phyloP scores from a whole-genome alignment of 2,797 vertebrate species.

The Pantherophis alleghaniensis region DNA sequence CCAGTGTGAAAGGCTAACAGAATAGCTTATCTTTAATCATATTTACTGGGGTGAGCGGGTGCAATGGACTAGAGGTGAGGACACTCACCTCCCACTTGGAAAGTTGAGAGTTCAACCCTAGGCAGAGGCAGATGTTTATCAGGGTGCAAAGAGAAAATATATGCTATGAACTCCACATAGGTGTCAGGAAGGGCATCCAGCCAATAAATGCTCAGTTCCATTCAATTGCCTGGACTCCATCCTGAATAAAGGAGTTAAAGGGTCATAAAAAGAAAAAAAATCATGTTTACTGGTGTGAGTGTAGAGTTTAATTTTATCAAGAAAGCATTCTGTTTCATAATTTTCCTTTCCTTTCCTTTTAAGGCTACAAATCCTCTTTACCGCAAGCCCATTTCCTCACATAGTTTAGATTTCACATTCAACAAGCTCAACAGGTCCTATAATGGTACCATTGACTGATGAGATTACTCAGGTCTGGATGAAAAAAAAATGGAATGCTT shows the following conservation, averaged over 20 bases:
- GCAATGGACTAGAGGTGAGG: neutral
- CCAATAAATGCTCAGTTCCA: neutral
- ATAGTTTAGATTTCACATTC: slow-evolving; percentile 85
- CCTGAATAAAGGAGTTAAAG: neutral
- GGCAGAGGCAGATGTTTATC: neutral
- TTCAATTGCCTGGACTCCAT: neutral
- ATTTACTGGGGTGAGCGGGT: neutral
- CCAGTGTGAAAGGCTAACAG: neutral
- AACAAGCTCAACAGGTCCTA: slow-evolving; percentile 86
- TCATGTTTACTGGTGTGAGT: neutral
- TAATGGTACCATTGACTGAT: slow-evolving; percentile 90
- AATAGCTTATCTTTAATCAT: neutral
- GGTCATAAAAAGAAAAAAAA: neutral
- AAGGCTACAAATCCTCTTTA: slow-evolving; percentile 97
- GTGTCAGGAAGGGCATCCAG: neutral
- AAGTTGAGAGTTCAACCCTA: neutral
- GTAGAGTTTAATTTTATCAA: neutral
- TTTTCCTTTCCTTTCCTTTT: slow-evolving; percentile 18
- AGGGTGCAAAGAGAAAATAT: neutral
- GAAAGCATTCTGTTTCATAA: accelerated
- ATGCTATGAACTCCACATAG: neutral
- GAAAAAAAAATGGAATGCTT: slow-evolving; percentile 19
- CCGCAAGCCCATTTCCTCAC: slow-evolving; percentile 87
- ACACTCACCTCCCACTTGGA: no score
- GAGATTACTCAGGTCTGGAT: neutral